Conservation (phyloP, 2,888 invertebrate species). For the Agriopis marginaria region DNA sequence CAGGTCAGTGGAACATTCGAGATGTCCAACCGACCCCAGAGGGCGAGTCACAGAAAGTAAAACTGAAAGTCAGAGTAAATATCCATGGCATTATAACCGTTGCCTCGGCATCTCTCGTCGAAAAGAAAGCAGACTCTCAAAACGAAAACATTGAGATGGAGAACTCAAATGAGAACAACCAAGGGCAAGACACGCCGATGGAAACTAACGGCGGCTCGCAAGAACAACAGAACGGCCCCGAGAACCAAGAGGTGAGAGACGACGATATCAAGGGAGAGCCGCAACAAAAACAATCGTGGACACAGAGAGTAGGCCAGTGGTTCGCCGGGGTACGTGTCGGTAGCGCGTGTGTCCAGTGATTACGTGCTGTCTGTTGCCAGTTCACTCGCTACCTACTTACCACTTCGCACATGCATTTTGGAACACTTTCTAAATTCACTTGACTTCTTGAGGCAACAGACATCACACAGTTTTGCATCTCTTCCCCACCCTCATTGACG, state of each 20-base stretch:
- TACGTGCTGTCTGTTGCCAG: slow-evolving; percentile 76
- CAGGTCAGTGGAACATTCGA: slow-evolving; percentile 91
- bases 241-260: slow-evolving; percentile 83
- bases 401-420: slow-evolving; percentile 34
- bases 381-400: slow-evolving; percentile 37
- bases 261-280: slow-evolving; percentile 77
- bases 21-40: slow-evolving; percentile 95
- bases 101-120: slow-evolving; percentile 93
- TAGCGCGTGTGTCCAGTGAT: slow-evolving; percentile 75
- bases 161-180: slow-evolving; percentile 75
- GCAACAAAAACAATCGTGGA: slow-evolving; percentile 88
- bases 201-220: slow-evolving; percentile 82
- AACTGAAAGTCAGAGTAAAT: slow-evolving; percentile 98
- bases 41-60: slow-evolving; percentile 97
- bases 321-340: slow-evolving; percentile 89
- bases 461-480: slow-evolving; percentile 67
- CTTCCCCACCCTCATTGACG: slow-evolving; percentile 74
- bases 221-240: slow-evolving; percentile 77
- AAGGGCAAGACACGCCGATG: slow-evolving; percentile 77
- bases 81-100: slow-evolving; percentile 96
- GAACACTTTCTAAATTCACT: slow-evolving; percentile 50
- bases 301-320: slow-evolving; percentile 90
- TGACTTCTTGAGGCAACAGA: slow-evolving; percentile 66
- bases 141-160: slow-evolving; percentile 79
- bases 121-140: slow-evolving; percentile 88